Percentiles rank a stretch among this genome's conserved stretches.
These are phyloP conservation scores for Sciurus niger DNA, from an alignment of 2,113 vertebrate genomes.

Conservation along the genomic window DNA sequence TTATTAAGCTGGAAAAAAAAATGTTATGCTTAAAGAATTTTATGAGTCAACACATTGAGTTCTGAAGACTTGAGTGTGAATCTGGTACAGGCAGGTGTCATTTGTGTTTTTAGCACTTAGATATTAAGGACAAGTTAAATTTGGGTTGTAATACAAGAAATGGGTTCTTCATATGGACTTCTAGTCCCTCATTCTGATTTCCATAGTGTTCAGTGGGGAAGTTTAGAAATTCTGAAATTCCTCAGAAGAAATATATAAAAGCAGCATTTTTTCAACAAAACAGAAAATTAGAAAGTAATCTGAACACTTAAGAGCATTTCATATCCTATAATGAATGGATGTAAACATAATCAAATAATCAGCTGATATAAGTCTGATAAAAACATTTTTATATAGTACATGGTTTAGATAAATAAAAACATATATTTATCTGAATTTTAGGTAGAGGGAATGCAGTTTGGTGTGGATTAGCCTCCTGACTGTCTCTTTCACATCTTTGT, in stretches of 20 bases:
- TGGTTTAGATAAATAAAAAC: not conserved
- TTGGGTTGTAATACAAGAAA: not conserved
- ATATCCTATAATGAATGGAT: not conserved
- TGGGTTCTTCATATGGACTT: not conserved
- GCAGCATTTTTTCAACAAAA: not conserved
- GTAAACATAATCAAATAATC: not conserved
- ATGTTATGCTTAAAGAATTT: not conserved
- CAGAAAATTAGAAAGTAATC: not conserved
- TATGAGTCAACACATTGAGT: not conserved
- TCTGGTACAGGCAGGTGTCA: too few relatives aligned
- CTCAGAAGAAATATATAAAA: not conserved
- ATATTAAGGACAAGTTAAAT: not conserved
- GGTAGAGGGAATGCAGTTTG: not conserved
- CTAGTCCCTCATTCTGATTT: not conserved
- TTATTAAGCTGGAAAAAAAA: not conserved
- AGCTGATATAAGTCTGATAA: too few relatives aligned
- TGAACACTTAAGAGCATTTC: not conserved
- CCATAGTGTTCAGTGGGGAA: not conserved
- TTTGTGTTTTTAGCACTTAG: not conserved
- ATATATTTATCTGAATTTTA: not conserved
- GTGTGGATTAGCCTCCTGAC: constrained; percentile 27
- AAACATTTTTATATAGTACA: not conserved
- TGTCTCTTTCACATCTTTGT: constrained; percentile 69
- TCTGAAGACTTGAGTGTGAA: not conserved
- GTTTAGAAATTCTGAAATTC: not conserved